Evolutionary conservation across 2,797 vertebrate genomes (phyloP).

Genomic region (Alca torda): DNA sequence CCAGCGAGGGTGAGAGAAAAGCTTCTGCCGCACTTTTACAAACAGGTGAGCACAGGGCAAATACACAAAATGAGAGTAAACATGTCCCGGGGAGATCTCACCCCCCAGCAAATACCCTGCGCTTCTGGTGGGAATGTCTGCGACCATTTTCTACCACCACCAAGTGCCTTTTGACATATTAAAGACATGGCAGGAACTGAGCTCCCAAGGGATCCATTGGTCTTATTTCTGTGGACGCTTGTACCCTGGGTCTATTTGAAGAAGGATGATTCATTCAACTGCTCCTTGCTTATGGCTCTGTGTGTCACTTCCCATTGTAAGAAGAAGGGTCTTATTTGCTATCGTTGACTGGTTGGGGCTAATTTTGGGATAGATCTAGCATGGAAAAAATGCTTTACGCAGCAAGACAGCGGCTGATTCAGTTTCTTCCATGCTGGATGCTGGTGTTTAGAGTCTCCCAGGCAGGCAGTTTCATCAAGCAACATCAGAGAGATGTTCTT

Average conservation of each 20-base stretch:
- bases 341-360: background rate
- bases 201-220: conserved; percentile 23
- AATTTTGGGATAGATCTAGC: conserved; percentile 34
- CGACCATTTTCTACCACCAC: background rate
- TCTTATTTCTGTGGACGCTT: conserved; percentile 24
- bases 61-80: background rate
- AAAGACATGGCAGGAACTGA: conserved; percentile 42
- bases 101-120: background rate
- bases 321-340: conserved; percentile 25
- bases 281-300: background rate
- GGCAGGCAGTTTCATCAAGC: background rate
- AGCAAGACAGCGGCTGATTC: background rate
- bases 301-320: conserved; percentile 30
- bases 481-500: conserved; percentile 32
- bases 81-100: background rate
- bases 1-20: background rate
- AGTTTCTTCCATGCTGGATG: background rate
- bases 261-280: conserved; percentile 39
- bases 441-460: background rate
- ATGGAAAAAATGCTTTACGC: background rate
- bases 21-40: background rate
- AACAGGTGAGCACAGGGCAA: background rate
- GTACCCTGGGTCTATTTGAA: conserved; percentile 38
- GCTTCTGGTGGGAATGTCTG: conserved; percentile 17
- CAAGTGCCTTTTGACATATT: conserved; percentile 34